phyloP scores from a whole-genome alignment of 2,113 vertebrate genomes.

The Notothenia rossii region DNA sequence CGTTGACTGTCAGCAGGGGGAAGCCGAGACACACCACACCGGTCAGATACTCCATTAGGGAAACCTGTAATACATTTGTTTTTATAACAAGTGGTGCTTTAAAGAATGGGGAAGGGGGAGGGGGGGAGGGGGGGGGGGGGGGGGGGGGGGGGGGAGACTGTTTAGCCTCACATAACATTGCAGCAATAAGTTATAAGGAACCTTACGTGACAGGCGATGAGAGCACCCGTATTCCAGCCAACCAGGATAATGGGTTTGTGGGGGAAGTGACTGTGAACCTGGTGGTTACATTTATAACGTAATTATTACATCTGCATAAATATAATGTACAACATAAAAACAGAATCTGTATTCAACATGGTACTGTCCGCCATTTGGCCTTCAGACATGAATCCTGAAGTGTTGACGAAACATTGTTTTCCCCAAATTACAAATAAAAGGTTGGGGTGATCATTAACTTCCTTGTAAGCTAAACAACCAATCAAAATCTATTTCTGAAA shows the following conservation, averaged over 20 bases:
- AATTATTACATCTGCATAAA: slow-evolving; percentile 19
- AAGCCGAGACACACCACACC: slow-evolving; percentile 97
- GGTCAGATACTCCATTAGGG: slow-evolving; percentile 94
- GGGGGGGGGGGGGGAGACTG: background rate
- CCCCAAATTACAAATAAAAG: too few relatives aligned
- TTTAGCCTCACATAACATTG: background rate
- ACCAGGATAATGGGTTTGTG: slow-evolving; percentile 96
- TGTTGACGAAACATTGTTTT: background rate
- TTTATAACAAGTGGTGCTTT: background rate
- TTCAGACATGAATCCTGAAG: background rate
- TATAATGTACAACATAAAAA: background rate
- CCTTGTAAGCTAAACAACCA: too few relatives aligned
- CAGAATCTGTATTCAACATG: background rate
- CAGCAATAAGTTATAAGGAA: background rate
- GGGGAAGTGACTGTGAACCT: slow-evolving; percentile 97
- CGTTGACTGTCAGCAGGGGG: slow-evolving; percentile 92
- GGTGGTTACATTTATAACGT: slow-evolving; percentile 15
- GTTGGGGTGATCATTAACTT: too few relatives aligned
- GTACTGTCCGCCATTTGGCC: background rate
- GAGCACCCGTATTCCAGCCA: slow-evolving; percentile 95
- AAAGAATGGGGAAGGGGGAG: too few relatives aligned
- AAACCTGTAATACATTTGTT: slow-evolving; percentile 84
- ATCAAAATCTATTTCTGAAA: too few relatives aligned
- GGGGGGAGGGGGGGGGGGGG: too few relatives aligned
- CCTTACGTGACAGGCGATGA: slow-evolving; percentile 97